These are phyloP conservation scores for Homarus gammarus DNA, from an alignment of 2,888 invertebrate genomes.

Conservation along the genomic window DNA sequence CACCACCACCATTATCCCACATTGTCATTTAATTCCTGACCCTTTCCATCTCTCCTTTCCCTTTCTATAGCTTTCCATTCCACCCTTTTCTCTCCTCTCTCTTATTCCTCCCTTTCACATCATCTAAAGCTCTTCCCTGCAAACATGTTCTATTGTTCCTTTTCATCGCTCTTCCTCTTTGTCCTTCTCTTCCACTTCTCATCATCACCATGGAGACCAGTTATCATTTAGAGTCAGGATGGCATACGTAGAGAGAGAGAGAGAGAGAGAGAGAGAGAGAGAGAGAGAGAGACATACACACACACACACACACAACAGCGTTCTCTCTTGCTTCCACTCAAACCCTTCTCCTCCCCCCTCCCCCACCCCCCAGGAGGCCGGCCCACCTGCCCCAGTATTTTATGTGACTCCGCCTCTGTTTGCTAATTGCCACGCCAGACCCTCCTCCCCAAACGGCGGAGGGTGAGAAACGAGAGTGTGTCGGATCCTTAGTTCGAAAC, in stretches of 20 bases:
- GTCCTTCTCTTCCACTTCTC: slow-evolving; percentile 14
- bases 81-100: not conserved
- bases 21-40: too few species aligned
- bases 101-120: too few species aligned
- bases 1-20: not conserved
- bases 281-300: not conserved
- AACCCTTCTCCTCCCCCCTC: too few species aligned
- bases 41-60: not conserved
- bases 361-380: slow-evolving; percentile 11
- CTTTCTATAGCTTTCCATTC: too few species aligned
- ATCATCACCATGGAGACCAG: too few species aligned
- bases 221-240: not conserved
- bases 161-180: slow-evolving; percentile 16
- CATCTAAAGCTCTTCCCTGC: too few species aligned
- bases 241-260: not conserved
- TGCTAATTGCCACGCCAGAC: slow-evolving; percentile 20
- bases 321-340: too few species aligned
- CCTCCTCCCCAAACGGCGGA: too few species aligned
- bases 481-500: too few species aligned
- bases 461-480: too few species aligned
- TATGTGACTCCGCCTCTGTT: slow-evolving; percentile 46
- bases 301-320: too few species aligned
- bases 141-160: not conserved
- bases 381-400: slow-evolving; percentile 38
- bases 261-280: not conserved